Conservation (phyloP, 1,140 invertebrate species). For the Drosophila sp. region DNA sequence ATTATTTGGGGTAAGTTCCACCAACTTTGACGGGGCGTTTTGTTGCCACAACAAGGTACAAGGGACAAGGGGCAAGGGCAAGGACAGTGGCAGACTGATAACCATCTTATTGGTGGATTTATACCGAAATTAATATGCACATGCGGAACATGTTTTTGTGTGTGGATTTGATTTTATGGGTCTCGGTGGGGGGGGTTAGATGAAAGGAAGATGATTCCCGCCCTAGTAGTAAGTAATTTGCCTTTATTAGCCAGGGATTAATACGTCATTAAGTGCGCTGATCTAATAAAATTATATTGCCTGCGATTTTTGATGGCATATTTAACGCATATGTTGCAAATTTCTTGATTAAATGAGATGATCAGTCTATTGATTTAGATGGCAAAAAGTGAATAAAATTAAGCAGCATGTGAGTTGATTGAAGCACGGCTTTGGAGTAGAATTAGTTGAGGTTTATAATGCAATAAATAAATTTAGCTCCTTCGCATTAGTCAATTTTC, state of each 20-base stretch:
- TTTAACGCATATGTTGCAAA: constrained; percentile 65
- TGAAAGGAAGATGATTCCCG: not conserved
- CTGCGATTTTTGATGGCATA: constrained; percentile 21
- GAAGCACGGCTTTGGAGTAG: not conserved
- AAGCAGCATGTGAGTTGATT: not conserved
- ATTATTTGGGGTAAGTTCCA: constrained; percentile 50
- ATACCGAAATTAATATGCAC: constrained; percentile 57
- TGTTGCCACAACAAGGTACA: constrained; percentile 46
- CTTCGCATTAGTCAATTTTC: no score
- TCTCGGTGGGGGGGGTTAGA: not conserved
- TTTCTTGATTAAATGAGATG: constrained; percentile 35
- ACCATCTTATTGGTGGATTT: constrained; percentile 47
- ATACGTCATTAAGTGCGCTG: constrained; percentile 48
- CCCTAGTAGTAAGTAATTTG: constrained; percentile 43
- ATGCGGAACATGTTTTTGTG: constrained; percentile 19
- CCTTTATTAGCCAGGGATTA: constrained; percentile 74
- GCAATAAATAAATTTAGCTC: no score
- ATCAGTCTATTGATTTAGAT: constrained; percentile 5
- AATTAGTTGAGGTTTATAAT: not conserved
- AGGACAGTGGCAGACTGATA: constrained; percentile 35
- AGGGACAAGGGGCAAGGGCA: constrained; percentile 10
- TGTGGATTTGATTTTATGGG: not conserved
- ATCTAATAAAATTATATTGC: constrained; percentile 54
- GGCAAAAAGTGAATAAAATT: not conserved
- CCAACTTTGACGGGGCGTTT: constrained; percentile 49